Evolutionary conservation across 1,140 invertebrate genomes (phyloP).

Genomic region (Drosophila eugracilis): DNA sequence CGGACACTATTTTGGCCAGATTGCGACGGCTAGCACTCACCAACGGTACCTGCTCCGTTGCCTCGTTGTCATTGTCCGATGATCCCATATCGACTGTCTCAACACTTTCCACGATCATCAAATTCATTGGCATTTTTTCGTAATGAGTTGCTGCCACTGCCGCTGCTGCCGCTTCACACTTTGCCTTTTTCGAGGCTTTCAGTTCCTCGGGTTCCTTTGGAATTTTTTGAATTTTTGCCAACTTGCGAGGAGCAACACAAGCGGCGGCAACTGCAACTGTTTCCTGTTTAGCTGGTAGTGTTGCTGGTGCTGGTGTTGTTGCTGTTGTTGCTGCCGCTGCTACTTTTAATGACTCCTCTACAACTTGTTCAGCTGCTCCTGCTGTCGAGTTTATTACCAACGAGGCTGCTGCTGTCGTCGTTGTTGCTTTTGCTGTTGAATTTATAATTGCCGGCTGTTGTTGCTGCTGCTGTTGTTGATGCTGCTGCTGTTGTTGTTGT

Average conservation of each 20-base stretch:
- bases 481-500: slow-evolving; percentile 48
- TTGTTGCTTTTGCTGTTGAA: slow-evolving; percentile 37
- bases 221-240: slow-evolving; percentile 78
- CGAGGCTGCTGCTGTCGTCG: slow-evolving; percentile 38
- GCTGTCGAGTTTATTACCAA: slow-evolving; percentile 61
- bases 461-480: slow-evolving; percentile 37
- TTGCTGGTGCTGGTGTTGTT: slow-evolving; percentile 24
- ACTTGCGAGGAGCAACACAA: slow-evolving; percentile 41
- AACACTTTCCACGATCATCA: slow-evolving; percentile 73
- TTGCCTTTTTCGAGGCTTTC: slow-evolving; percentile 77
- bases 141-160: slow-evolving; percentile 47
- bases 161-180: slow-evolving; percentile 52
- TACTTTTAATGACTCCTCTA: slow-evolving; percentile 76
- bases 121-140: slow-evolving; percentile 80
- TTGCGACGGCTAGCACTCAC: slow-evolving; percentile 64
- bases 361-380: slow-evolving; percentile 80
- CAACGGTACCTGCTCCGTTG: slow-evolving; percentile 77
- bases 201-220: slow-evolving; percentile 78
- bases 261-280: slow-evolving; percentile 73
- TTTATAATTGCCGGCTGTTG: slow-evolving; percentile 54
- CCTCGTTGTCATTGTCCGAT: slow-evolving; percentile 67
- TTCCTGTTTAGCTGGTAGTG: slow-evolving; percentile 73
- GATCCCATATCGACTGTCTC: slow-evolving; percentile 47
- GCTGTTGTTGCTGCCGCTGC: slow-evolving; percentile 36
- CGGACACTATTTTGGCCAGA: slow-evolving; percentile 74